Percentiles rank a stretch among this genome's conserved stretches.
These are phyloP conservation scores for Lepeophtheirus salmonis DNA, from an alignment of 1,140 invertebrate genomes.

Conservation along the genomic window DNA sequence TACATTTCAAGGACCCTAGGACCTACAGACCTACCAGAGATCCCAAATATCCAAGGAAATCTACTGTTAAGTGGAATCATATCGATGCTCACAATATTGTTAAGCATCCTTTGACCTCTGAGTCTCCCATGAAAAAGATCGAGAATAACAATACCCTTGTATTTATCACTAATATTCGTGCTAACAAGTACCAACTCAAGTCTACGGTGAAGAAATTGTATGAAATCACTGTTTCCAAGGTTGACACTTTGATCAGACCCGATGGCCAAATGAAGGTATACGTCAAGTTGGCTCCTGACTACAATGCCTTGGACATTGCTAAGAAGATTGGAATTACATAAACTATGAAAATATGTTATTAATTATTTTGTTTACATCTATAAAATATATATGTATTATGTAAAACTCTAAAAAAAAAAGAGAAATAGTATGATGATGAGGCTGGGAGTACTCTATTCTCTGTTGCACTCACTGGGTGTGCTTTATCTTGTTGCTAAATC, in stretches of 20 bases:
- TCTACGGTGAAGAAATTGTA: conserved; percentile 87
- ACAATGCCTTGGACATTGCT: conserved; percentile 96
- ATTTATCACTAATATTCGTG: conserved; percentile 83
- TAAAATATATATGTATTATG: too few relatives aligned
- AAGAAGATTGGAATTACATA: conserved; percentile 97
- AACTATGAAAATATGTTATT: too few relatives aligned
- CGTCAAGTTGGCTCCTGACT: conserved; percentile 83
- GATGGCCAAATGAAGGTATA: conserved; percentile 99
- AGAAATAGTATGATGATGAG: too few relatives aligned
- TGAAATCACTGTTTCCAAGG: conserved; percentile 93
- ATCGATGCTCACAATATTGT: conserved; percentile 96
- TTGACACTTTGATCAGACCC: conserved; percentile 89
- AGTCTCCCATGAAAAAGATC: conserved; percentile 99
- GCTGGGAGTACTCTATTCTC: too few relatives aligned
- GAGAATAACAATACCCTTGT: conserved; percentile 99
- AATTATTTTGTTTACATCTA: too few relatives aligned
- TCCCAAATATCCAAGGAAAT: conserved; percentile 73
- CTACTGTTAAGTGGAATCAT: conserved; percentile 7
- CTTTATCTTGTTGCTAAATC: too few relatives aligned
- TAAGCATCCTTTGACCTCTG: conserved; percentile 93
- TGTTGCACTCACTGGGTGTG: too few relatives aligned
- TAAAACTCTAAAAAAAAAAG: too few relatives aligned
- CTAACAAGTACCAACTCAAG: conserved; percentile 96
- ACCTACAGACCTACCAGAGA: conserved; percentile 69
- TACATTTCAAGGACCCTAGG: conserved; percentile 79